These are phyloP conservation scores for Typhlomys cinereus DNA, from an alignment of 2,113 vertebrate genomes.

Conservation along the genomic window DNA sequence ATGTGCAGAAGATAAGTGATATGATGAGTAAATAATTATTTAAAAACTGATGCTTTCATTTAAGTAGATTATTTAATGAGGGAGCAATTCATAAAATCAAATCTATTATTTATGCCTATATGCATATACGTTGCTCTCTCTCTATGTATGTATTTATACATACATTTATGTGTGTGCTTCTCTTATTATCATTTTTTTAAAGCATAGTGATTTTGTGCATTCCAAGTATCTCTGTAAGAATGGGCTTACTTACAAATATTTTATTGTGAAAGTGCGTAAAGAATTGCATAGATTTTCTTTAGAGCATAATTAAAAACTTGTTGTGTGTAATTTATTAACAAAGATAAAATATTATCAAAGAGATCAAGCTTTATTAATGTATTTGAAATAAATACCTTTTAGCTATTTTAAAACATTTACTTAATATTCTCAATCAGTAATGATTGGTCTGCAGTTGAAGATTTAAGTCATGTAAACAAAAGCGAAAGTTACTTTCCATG, in stretches of 20 bases:
- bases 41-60: not conserved
- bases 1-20: not conserved
- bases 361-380: not conserved
- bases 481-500: not conserved
- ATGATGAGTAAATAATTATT: not conserved
- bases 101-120: too few species aligned
- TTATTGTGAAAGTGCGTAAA: not conserved
- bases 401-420: not conserved
- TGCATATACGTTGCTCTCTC: not conserved
- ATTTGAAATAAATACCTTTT: not conserved
- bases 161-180: too few species aligned
- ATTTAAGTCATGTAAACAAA: conserved; percentile 26
- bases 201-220: not conserved
- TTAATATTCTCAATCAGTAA: not conserved
- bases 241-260: not conserved
- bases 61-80: not conserved
- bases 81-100: too few species aligned
- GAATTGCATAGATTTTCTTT: not conserved
- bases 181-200: not conserved
- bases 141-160: too few species aligned
- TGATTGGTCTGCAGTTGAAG: not conserved
- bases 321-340: not conserved
- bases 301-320: not conserved
- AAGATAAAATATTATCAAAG: not conserved
- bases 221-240: not conserved